A percentile compares a stretch with the other conserved stretches of the same genome.
These are phyloP conservation scores for Mormoops blainvillei DNA, from an alignment of 2,113 vertebrate species.

Conservation along the genomic window DNA sequence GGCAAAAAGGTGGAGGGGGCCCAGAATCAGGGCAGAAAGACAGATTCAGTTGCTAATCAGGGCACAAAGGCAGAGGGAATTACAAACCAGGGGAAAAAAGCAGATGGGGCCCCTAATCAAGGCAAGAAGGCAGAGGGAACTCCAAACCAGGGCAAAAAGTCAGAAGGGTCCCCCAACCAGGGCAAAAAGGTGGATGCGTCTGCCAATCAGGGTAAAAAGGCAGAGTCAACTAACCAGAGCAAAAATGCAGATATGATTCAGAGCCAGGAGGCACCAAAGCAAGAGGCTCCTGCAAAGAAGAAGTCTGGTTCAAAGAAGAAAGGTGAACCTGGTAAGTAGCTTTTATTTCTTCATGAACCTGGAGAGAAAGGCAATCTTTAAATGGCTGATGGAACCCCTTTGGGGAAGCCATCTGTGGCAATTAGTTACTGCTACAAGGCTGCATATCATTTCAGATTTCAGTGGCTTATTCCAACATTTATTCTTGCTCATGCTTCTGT, in stretches of 20 bases:
- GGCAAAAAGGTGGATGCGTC: slow-evolving; percentile 71
- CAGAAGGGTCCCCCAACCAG: slow-evolving; percentile 53
- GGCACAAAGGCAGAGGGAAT: slow-evolving; percentile 68
- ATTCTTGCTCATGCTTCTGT: not conserved
- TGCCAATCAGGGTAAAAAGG: slow-evolving; percentile 73
- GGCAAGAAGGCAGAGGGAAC: slow-evolving; percentile 74
- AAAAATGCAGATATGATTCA: slow-evolving; percentile 56
- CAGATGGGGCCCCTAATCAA: slow-evolving; percentile 39
- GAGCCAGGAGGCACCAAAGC: slow-evolving; percentile 80
- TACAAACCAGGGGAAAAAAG: slow-evolving; percentile 71
- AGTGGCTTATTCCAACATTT: not conserved
- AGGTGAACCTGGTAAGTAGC: slow-evolving; percentile 83
- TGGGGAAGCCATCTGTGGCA: not conserved
- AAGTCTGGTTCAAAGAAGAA: slow-evolving; percentile 90
- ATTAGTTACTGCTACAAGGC: not conserved
- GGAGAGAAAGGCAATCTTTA: not conserved
- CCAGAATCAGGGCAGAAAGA: slow-evolving; percentile 63
- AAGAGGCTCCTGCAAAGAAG: slow-evolving; percentile 85
- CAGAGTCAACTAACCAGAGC: slow-evolving; percentile 42
- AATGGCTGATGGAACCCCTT: not conserved
- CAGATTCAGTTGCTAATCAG: slow-evolving; percentile 44
- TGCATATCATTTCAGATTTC: not conserved
- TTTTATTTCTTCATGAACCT: slow-evolving; percentile 4
- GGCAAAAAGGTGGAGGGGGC: not conserved
- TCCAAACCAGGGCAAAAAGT: slow-evolving; percentile 71